Evolutionary conservation across 2,888 invertebrate species (phyloP).

Genomic region (Anthoptus insignis): DNA sequence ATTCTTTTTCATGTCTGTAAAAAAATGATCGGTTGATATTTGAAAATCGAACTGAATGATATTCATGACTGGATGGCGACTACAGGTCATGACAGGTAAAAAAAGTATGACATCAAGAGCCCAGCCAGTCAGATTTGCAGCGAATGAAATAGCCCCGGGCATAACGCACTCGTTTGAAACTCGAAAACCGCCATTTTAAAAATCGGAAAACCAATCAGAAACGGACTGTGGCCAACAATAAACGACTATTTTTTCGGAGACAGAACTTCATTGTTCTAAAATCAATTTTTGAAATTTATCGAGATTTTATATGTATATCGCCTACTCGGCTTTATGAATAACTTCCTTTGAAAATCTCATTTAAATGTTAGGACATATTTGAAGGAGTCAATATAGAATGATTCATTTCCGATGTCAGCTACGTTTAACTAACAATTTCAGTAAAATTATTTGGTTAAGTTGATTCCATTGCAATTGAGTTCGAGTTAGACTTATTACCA

Average conservation of each 20-base stretch:
- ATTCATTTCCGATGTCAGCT: too few species aligned
- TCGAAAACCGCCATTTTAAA: conserved; percentile 34
- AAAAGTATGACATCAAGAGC: conserved; percentile 36
- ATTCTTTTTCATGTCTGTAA: too few species aligned
- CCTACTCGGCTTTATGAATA: too few species aligned
- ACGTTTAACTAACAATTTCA: too few species aligned
- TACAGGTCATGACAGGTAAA: conserved; percentile 39
- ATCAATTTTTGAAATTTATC: neutral
- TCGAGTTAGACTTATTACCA: too few species aligned
- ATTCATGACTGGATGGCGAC: conserved; percentile 26
- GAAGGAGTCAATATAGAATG: too few species aligned
- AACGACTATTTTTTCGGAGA: conserved; percentile 18
- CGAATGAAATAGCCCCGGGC: conserved; percentile 31
- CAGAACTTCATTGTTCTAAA: conserved; percentile 12
- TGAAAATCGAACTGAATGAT: neutral
- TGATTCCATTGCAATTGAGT: too few species aligned
- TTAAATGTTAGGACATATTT: too few species aligned
- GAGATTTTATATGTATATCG: too few species aligned
- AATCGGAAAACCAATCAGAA: conserved; percentile 33
- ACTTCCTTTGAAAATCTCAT: too few species aligned
- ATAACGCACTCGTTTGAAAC: conserved; percentile 34
- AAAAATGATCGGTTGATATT: neutral
- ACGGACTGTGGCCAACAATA: conserved; percentile 20
- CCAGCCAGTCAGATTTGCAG: conserved; percentile 30
- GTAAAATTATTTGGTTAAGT: too few species aligned